Conservation (phyloP, 2,113 vertebrate species). For the Protomyctophum bolini region DNA sequence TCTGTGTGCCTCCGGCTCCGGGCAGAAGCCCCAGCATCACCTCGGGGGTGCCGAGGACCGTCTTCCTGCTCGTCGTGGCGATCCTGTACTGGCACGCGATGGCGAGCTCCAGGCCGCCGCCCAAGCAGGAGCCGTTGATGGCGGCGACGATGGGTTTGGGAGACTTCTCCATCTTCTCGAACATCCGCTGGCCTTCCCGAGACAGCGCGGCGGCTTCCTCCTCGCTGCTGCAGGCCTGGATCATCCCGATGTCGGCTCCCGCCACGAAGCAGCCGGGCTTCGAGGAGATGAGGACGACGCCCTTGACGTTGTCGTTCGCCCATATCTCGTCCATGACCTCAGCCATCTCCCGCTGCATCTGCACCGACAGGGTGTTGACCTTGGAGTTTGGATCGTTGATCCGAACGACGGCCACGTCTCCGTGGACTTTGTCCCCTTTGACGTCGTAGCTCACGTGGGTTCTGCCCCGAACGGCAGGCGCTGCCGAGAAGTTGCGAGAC, state of each 20-base stretch:
- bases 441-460: conserved; percentile 79
- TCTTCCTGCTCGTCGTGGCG: conserved; percentile 87
- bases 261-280: too few relatives aligned
- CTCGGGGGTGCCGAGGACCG: conserved; percentile 83
- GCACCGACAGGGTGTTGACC: too few relatives aligned
- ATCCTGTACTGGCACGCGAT: conserved; percentile 89
- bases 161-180: conserved; percentile 82
- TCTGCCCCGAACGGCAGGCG: conserved; percentile 78
- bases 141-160: conserved; percentile 87
- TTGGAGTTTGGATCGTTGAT: too few relatives aligned
- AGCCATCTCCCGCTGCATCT: too few relatives aligned
- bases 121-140: conserved; percentile 88
- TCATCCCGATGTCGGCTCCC: conserved; percentile 77
- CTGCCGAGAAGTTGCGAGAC: conserved; percentile 78
- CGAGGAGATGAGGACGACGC: too few relatives aligned
- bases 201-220: conserved; percentile 82
- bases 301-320: too few relatives aligned
- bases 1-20: conserved; percentile 87
- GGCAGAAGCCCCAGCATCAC: conserved; percentile 87
- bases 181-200: conserved; percentile 84
- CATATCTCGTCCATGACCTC: too few relatives aligned
- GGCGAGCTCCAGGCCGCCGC: conserved; percentile 89
- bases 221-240: conserved; percentile 77
- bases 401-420: too few relatives aligned
- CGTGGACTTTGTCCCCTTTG: too few relatives aligned